These are phyloP conservation scores for Lagorchestes hirsutus DNA, from an alignment of 2,797 vertebrate genomes.

Conservation along the genomic window DNA sequence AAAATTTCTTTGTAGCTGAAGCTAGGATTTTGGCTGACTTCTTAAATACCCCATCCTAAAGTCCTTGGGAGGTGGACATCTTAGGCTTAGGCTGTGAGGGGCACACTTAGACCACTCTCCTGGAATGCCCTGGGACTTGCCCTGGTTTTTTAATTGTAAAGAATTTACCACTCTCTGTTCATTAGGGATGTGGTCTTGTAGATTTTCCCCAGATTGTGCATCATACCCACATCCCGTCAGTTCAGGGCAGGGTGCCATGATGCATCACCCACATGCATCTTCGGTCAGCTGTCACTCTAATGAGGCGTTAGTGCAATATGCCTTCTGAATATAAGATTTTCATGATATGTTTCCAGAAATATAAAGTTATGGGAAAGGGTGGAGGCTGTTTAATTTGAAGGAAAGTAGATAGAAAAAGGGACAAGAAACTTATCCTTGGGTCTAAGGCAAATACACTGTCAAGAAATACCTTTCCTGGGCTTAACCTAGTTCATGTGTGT, in stretches of 20 bases:
- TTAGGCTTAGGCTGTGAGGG: constrained; percentile 60
- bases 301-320: constrained; percentile 83
- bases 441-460: background rate
- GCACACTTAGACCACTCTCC: constrained; percentile 25
- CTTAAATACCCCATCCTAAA: constrained; percentile 73
- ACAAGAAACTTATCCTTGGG: background rate
- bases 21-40: constrained; percentile 77
- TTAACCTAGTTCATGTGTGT: background rate
- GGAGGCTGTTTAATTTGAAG: background rate
- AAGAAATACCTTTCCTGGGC: background rate
- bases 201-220: constrained; percentile 76
- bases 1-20: constrained; percentile 48
- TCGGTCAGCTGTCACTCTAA: constrained; percentile 82
- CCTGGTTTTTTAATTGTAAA: constrained; percentile 72
- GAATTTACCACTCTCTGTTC: constrained; percentile 60
- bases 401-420: constrained; percentile 47
- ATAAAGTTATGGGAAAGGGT: constrained; percentile 76
- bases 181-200: background rate
- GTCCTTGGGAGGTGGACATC: constrained; percentile 69
- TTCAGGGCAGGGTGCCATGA: constrained; percentile 67
- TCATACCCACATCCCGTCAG: constrained; percentile 77
- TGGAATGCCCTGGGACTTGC: constrained; percentile 28
- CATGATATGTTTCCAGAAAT: constrained; percentile 80
- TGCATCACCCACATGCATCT: constrained; percentile 75
- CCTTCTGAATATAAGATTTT: constrained; percentile 81